Evolutionary conservation across 2,113 vertebrate species (phyloP), one percentile per base, ranked within the genome.

Genomic region (Corythornis cristatus): DNA sequence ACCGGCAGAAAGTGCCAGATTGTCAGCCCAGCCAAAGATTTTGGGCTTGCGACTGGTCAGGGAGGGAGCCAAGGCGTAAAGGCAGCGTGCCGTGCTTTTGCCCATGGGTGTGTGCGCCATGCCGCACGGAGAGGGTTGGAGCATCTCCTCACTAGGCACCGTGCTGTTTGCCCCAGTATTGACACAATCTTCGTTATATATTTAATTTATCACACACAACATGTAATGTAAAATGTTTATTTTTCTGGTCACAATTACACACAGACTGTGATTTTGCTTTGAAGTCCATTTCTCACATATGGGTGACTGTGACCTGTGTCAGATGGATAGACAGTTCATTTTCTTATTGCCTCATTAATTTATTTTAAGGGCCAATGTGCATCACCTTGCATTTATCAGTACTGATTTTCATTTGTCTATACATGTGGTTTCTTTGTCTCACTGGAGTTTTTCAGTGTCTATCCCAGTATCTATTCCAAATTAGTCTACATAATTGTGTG

Each of bases 1-100:
- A 5, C 61, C 3, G 28, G 83, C 61, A 62, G 91, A 77, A 94
- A 93, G 93, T 91, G 93, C 87, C 82, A 91, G 88, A 88, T 93
- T 89, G 83, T 57, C 92, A 65, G 37, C 75, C 88, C 75, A 40
- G 93, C 79, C 90, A 16, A 76, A 79, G 42, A 43, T 29, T 29
- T 31, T 0, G 3, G 70, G 81, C 70, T 84, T 7, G 74, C 0
- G 16, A 88, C 54, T 6, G 23, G 48, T 6, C 1, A 16, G 82
- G 82, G 78, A 89, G 74, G 75, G 76, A 94, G 68, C 11, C 4
- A 23, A 90, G 82, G 94, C 1, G 62, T 81, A 89, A 87, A 76
- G 33, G 35, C 17, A 15, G 89, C 23, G 18, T 12, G 61, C 37
- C 0, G 0, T 0, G 56, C 33, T 13, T 53, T 11, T 33, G 16